Conservation (phyloP, 2,797 vertebrate species). For the Dryobates pubescens region DNA sequence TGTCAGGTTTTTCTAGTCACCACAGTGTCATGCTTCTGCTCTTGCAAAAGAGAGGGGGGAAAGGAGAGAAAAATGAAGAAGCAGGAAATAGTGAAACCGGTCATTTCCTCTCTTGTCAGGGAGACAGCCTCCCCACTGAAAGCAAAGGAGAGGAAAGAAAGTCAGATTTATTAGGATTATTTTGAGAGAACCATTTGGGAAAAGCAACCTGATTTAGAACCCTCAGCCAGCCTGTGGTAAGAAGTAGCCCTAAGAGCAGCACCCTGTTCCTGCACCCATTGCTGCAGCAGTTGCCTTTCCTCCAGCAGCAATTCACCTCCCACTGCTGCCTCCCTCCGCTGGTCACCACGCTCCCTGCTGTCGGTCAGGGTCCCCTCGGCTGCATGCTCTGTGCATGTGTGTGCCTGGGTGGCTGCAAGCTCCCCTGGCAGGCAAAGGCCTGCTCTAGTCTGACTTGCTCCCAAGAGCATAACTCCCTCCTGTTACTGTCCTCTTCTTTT, state of each 20-base stretch:
- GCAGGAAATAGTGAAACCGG: not conserved
- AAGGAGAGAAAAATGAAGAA: not conserved
- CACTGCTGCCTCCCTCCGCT: not conserved
- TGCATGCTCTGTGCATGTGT: not conserved
- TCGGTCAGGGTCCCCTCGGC: not conserved
- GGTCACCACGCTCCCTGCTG: accelerated
- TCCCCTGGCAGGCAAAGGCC: not conserved
- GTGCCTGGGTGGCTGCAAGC: not conserved
- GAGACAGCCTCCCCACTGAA: not conserved
- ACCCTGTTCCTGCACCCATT: not conserved
- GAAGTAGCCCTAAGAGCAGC: not conserved
- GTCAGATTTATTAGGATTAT: not conserved
- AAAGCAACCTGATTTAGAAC: not conserved
- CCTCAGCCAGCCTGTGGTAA: not conserved
- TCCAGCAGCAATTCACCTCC: not conserved
- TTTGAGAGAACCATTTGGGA: not conserved
- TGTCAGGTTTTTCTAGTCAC: not conserved
- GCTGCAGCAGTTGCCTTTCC: not conserved
- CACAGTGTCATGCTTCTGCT: not conserved
- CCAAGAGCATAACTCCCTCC: not conserved
- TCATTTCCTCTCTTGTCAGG: not conserved
- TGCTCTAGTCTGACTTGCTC: not conserved
- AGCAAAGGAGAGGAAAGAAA: not conserved
- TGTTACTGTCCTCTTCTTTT: not conserved
- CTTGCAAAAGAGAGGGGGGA: not conserved